These are phyloP conservation scores for Eurystomus glaucurus DNA, from an alignment of 2,797 vertebrate genomes.

Conservation along the genomic window DNA sequence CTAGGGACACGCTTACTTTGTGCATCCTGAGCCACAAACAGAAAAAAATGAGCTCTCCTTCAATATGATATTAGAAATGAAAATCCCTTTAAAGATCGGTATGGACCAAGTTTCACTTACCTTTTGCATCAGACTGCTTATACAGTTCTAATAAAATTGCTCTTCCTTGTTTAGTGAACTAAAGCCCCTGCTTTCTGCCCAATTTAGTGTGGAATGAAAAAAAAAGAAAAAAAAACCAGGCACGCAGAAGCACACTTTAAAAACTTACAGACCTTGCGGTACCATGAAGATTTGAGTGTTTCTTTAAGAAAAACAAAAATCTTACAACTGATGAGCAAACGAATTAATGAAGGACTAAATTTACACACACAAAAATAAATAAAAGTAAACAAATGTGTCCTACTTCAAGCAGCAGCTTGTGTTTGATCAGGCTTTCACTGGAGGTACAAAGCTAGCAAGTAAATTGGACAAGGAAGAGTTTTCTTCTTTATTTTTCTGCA, in stretches of 20 bases:
- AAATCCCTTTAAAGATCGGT: not conserved
- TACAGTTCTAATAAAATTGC: not conserved
- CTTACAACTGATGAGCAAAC: not conserved
- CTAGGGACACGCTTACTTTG: slow-evolving; percentile 67
- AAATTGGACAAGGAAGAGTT: slow-evolving; percentile 2
- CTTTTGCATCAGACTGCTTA: not conserved
- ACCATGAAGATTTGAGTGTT: not conserved
- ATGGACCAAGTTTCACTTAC: not conserved
- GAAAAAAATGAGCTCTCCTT: slow-evolving; percentile 63
- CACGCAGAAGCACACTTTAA: not conserved
- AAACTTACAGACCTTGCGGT: not conserved
- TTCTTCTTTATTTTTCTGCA: not conserved
- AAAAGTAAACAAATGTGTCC: slow-evolving; percentile 23
- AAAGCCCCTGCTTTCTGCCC: not conserved
- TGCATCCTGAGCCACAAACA: slow-evolving; percentile 60
- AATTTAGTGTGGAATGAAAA: not conserved
- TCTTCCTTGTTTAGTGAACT: not conserved
- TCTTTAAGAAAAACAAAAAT: not conserved
- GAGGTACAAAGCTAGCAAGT: not conserved
- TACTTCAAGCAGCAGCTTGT: slow-evolving; percentile 17
- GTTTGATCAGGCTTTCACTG: slow-evolving; percentile 39
- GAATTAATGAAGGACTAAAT: slow-evolving; percentile 28
- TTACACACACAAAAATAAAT: not conserved
- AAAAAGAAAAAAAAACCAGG: not conserved
- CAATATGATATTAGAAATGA: slow-evolving; percentile 47